Percentiles rank a stretch among this genome's conserved stretches.
Conservation (phyloP, 2,113 vertebrate genomes). For the Eidolon helvum region DNA sequence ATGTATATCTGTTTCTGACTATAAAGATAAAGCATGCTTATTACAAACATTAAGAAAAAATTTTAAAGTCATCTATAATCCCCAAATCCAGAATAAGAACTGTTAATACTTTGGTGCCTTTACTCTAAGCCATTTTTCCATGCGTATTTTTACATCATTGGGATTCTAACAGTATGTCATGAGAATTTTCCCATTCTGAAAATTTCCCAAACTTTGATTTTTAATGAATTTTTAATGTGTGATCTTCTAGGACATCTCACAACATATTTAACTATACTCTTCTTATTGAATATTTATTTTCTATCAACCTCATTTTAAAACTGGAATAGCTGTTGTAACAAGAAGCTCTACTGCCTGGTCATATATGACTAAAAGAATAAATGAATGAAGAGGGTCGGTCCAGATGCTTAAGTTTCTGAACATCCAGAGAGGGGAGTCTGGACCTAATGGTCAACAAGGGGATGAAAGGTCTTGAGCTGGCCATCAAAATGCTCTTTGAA, state of each 20-base stretch:
- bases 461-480: not conserved
- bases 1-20: slow-evolving; percentile 52
- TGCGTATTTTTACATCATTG: not conserved
- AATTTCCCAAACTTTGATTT: not conserved
- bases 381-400: not conserved
- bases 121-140: not conserved
- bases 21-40: slow-evolving; percentile 49
- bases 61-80: slow-evolving; percentile 28
- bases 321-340: not conserved
- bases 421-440: not conserved
- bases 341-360: not conserved
- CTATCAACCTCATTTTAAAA: not conserved
- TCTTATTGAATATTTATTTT: slow-evolving; percentile 2
- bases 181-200: not conserved
- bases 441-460: not conserved
- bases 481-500: not conserved
- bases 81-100: not conserved
- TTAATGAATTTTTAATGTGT: not conserved
- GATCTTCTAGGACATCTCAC: not conserved
- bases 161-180: not conserved
- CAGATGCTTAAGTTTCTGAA: not conserved
- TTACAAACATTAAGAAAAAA: slow-evolving; percentile 39
- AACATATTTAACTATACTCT: not conserved
- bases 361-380: not conserved
- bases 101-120: not conserved